These are phyloP conservation scores for Dasypogon diadema DNA, from an alignment of 2,888 invertebrate genomes.

Conservation along the genomic window DNA sequence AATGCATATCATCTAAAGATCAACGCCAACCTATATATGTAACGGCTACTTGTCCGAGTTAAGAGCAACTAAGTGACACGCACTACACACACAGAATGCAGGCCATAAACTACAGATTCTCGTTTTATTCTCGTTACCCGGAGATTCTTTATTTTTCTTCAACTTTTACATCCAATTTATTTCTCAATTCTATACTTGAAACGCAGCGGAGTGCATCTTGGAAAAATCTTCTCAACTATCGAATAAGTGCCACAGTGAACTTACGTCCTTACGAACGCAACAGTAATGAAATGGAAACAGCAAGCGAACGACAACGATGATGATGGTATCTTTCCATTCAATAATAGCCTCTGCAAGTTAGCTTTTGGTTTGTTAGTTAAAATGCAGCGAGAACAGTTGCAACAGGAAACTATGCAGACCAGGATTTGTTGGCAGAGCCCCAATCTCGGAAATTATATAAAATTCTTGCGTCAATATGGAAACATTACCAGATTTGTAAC, in stretches of 20 bases:
- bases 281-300: constrained; percentile 52
- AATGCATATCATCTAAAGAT: constrained; percentile 38
- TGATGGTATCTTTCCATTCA: constrained; percentile 50
- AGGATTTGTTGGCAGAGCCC: background rate
- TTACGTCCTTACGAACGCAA: constrained; percentile 20
- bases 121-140: constrained; percentile 18
- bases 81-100: constrained; percentile 7
- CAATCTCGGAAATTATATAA: constrained; percentile 47
- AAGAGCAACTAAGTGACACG: constrained; percentile 41
- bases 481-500: constrained; percentile 31
- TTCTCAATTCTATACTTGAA: constrained; percentile 40
- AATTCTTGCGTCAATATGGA: constrained; percentile 47
- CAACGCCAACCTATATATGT: background rate
- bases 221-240: constrained; percentile 40
- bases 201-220: constrained; percentile 21
- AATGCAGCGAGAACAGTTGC: constrained; percentile 24
- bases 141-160: constrained; percentile 8
- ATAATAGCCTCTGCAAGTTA: constrained; percentile 46
- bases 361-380: constrained; percentile 49
- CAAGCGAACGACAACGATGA: constrained; percentile 34
- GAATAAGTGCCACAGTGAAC: background rate
- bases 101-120: constrained; percentile 42
- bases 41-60: constrained; percentile 41
- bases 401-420: constrained; percentile 30
- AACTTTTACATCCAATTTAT: constrained; percentile 51